These are phyloP conservation scores for Mobula birostris DNA, from an alignment of 2,113 vertebrate species.

Conservation along the genomic window DNA sequence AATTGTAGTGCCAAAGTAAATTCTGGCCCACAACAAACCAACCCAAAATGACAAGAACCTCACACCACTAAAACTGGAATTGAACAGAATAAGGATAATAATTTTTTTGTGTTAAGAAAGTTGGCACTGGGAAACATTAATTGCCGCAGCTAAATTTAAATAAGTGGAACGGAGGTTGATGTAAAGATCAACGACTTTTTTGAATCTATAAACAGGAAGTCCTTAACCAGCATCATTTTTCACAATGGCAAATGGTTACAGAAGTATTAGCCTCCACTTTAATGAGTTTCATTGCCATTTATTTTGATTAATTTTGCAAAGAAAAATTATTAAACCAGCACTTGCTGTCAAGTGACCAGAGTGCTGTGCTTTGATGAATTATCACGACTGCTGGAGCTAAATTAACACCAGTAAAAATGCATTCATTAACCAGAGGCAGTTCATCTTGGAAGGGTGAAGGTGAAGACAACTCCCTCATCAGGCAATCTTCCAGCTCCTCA, in stretches of 20 bases:
- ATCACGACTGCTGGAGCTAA: neutral
- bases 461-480: constrained; percentile 12
- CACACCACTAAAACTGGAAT: neutral
- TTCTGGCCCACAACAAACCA: neutral
- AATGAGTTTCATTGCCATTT: neutral
- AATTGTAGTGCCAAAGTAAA: neutral
- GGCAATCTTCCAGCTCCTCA: neutral
- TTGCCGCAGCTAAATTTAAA: neutral
- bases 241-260: neutral
- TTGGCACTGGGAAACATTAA: no score
- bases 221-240: constrained; percentile 4
- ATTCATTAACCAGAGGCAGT: neutral
- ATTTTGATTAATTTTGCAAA: neutral
- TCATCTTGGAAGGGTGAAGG: neutral
- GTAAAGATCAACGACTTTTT: neutral
- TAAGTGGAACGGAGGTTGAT: neutral
- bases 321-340: constrained; percentile 5
- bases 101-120: neutral
- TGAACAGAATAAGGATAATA: neutral
- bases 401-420: constrained; percentile 13
- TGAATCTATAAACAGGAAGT: neutral
- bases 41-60: neutral
- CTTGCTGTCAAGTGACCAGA: neutral
- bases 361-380: constrained; percentile 3
- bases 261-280: constrained; percentile 7